Evolutionary conservation across 2,113 vertebrate genomes (phyloP).

Genomic region (Anolis sagrei): DNA sequence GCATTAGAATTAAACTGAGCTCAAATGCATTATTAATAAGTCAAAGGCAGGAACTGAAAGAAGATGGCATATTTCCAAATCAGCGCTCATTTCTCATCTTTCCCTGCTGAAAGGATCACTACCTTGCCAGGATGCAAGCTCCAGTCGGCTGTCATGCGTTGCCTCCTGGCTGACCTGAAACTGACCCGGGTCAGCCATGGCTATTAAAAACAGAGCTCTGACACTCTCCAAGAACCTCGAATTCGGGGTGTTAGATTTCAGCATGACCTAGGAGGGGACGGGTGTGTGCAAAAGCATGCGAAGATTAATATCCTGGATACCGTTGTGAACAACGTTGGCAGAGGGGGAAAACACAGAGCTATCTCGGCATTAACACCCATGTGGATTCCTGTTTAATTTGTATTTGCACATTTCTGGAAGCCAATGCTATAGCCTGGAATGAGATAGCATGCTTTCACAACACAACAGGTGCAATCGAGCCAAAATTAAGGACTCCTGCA

Average conservation of each 20-base stretch:
- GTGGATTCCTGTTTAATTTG: conserved; percentile 1
- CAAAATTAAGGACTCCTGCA: background rate
- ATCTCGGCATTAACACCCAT: background rate
- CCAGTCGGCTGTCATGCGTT: background rate
- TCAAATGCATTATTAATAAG: background rate
- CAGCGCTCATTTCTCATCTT: background rate
- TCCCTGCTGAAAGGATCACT: background rate
- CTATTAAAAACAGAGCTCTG: conserved; percentile 10
- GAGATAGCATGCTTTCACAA: background rate
- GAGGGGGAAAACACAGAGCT: background rate
- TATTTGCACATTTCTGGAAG: conserved; percentile 15
- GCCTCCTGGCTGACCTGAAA: conserved; percentile 24
- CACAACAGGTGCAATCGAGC: conserved; percentile 18
- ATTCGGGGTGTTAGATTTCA: conserved; percentile 24
- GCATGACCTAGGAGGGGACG: conserved; percentile 14
- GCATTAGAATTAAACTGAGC: background rate
- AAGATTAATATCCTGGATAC: conserved; percentile 35
- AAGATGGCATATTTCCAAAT: background rate
- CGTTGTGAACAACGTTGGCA: conserved; percentile 22
- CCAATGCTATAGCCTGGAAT: background rate
- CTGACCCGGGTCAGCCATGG: conserved; percentile 3
- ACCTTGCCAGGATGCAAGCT: background rate
- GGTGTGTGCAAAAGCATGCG: conserved; percentile 17
- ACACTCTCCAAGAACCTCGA: background rate
- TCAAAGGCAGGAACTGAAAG: background rate